phyloP scores from a whole-genome alignment of 2,113 vertebrate species.

The Myiopsitta monachus region DNA sequence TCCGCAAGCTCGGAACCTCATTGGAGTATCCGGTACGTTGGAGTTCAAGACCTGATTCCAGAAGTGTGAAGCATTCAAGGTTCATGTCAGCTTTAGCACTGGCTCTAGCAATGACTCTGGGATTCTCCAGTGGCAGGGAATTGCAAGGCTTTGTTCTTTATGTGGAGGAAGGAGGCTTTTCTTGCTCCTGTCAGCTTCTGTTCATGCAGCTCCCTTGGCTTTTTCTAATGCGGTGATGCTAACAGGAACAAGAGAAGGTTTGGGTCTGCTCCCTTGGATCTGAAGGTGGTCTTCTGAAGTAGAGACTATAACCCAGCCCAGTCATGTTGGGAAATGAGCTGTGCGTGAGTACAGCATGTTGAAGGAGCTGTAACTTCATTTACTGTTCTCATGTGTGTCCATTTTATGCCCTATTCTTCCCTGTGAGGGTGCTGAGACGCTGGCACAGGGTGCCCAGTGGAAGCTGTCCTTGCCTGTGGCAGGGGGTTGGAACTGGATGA shows the following conservation, averaged over 20 bases:
- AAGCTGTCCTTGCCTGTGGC: background rate
- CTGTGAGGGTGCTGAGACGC: background rate
- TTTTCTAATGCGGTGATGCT: background rate
- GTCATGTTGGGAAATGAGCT: background rate
- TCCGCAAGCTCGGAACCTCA: background rate
- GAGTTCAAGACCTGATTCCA: background rate
- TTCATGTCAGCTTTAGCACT: background rate
- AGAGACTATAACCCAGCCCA: background rate
- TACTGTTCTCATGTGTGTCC: background rate
- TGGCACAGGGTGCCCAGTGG: background rate
- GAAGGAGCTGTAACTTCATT: background rate
- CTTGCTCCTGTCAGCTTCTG: background rate
- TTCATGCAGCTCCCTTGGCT: background rate
- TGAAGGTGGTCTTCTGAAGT: background rate
- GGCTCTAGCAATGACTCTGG: background rate
- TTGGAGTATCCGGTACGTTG: background rate
- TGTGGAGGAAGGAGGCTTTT: background rate
- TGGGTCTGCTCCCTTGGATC: background rate
- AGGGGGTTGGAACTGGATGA: background rate
- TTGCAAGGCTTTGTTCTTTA: accelerated
- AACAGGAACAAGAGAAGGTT: background rate
- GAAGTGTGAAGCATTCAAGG: background rate
- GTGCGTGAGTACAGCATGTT: background rate
- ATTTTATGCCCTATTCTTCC: accelerated
- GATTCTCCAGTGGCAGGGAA: background rate